Conservation (phyloP, 2,888 invertebrate genomes). For the Crioceris asparagi region DNA sequence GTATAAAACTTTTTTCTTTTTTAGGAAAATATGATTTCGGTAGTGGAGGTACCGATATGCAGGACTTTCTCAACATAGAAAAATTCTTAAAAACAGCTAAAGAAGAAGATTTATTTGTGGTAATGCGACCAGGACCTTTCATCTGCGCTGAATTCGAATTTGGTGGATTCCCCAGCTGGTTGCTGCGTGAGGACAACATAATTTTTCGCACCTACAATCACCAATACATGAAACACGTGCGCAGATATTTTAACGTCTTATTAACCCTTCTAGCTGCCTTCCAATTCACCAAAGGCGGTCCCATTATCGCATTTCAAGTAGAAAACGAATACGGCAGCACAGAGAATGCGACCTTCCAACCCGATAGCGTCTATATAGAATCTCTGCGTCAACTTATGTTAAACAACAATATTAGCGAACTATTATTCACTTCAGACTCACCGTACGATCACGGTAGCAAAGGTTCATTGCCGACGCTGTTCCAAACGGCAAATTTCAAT, state of each 20-base stretch:
- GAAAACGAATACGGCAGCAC: slow-evolving; percentile 56
- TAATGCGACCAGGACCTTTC: slow-evolving; percentile 81
- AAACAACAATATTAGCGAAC: slow-evolving; percentile 35
- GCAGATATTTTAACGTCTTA: slow-evolving; percentile 27
- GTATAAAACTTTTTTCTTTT: slow-evolving; percentile 37
- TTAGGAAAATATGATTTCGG: slow-evolving; percentile 49
- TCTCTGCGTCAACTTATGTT: slow-evolving; percentile 32
- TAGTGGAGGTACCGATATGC: slow-evolving; percentile 47
- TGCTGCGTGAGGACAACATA: slow-evolving; percentile 38
- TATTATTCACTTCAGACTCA: slow-evolving; percentile 44
- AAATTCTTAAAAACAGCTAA: slow-evolving; percentile 60
- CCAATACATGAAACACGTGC: slow-evolving; percentile 27
- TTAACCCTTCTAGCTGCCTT: slow-evolving; percentile 41
- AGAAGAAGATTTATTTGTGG: slow-evolving; percentile 56
- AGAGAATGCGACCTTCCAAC: slow-evolving; percentile 10
- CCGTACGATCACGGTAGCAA: slow-evolving; percentile 19
- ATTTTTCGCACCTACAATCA: slow-evolving; percentile 34
- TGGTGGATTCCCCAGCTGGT: slow-evolving; percentile 35
- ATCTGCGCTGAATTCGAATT: slow-evolving; percentile 85
- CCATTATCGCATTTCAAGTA: slow-evolving; percentile 76
- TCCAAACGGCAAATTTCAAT: slow-evolving; percentile 38
- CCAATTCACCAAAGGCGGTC: slow-evolving; percentile 65
- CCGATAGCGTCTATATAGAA: slow-evolving; percentile 33
- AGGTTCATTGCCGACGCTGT: slow-evolving; percentile 23
- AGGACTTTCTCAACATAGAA: slow-evolving; percentile 45